phyloP scores from a whole-genome alignment of 2,797 vertebrate species.

The Myotis planiceps region DNA sequence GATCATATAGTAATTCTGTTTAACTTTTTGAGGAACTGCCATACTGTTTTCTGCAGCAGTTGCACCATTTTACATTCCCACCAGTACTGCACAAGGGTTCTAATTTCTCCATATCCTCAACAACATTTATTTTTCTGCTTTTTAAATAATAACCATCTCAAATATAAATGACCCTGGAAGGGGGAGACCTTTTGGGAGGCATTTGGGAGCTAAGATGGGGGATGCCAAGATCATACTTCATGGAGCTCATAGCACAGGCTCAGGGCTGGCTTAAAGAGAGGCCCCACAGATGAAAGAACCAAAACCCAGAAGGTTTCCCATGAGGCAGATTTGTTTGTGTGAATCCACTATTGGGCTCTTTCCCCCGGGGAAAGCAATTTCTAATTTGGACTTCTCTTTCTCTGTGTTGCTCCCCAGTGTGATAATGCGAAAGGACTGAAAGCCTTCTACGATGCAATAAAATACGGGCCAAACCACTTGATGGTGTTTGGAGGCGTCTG shows the following conservation, averaged over 20 bases:
- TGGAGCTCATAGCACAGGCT: background rate
- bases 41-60: background rate
- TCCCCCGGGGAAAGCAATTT: background rate
- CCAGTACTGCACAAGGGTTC: background rate
- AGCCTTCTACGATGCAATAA: conserved; percentile 99
- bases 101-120: background rate
- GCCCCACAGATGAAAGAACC: fast-evolving
- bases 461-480: conserved; percentile 98
- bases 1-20: background rate
- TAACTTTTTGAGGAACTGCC: background rate
- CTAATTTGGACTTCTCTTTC: conserved; percentile 54
- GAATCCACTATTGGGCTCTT: background rate
- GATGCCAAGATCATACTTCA: background rate
- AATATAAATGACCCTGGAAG: background rate
- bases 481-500: conserved; percentile 99
- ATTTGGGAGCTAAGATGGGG: background rate
- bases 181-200: background rate
- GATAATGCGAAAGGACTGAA: conserved; percentile 99
- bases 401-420: conserved; percentile 88
- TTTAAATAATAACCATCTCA: background rate
- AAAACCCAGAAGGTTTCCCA: background rate
- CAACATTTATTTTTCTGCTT: background rate
- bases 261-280: background rate
- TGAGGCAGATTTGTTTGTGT: background rate
- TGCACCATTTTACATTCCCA: background rate